A percentile compares a stretch with the other conserved stretches of the same genome.
Conservation (phyloP, 2,113 vertebrate species). For the Cromileptes altivelis region DNA sequence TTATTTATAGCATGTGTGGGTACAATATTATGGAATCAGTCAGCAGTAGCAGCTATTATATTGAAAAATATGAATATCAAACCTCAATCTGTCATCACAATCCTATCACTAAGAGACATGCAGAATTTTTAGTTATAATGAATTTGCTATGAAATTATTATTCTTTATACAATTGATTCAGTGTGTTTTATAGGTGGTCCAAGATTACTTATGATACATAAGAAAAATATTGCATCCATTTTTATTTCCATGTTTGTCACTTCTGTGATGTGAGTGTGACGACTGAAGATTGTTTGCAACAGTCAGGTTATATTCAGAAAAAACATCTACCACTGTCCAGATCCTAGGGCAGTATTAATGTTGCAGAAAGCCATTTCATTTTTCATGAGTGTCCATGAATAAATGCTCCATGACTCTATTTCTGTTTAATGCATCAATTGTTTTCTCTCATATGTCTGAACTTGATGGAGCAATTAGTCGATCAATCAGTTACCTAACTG, state of each 20-base stretch:
- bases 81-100: constrained; percentile 35
- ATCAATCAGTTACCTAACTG: too few species aligned
- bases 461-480: too few species aligned
- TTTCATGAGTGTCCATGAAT: neutral
- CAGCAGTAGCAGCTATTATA: neutral
- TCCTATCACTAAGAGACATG: constrained; percentile 5
- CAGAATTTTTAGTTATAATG: constrained; percentile 28
- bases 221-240: neutral
- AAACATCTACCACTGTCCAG: neutral
- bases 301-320: neutral
- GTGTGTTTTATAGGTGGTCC: constrained; percentile 4
- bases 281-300: neutral
- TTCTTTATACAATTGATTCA: constrained; percentile 10
- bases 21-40: constrained; percentile 13
- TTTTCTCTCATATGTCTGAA: too few species aligned
- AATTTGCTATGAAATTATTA: constrained; percentile 16
- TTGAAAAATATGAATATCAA: constrained; percentile 17
- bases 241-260: constrained; percentile 11
- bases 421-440: too few species aligned
- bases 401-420: neutral
- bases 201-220: constrained; percentile 18
- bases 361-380: neutral
- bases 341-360: neutral
- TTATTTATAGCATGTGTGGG: constrained; percentile 14
- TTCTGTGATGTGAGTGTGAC: neutral